Conservation (phyloP, 2,797 vertebrate genomes). For the Myotis pilosus region DNA sequence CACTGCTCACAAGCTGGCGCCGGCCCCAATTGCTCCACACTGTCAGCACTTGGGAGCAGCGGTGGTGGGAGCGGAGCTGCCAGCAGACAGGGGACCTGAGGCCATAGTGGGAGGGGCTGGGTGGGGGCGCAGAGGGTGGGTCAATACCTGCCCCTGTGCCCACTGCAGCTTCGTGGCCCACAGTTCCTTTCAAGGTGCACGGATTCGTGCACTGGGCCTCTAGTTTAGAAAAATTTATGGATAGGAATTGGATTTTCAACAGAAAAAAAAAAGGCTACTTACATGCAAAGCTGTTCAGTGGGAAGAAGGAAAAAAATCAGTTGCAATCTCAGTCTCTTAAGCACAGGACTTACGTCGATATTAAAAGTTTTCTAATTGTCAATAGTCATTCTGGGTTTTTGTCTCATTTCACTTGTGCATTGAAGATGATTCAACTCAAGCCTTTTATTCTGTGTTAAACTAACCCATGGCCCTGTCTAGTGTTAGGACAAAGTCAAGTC, state of each 20-base stretch:
- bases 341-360: neutral
- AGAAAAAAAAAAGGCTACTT: constrained; percentile 2
- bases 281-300: neutral
- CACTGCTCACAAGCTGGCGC: no score
- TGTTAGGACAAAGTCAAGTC: constrained; percentile 63
- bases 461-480: neutral
- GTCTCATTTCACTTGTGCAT: constrained; percentile 44
- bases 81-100: no score
- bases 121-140: no score
- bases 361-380: constrained; percentile 66
- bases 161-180: no score
- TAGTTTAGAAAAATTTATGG: constrained; percentile 24
- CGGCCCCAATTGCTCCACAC: no score
- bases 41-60: no score
- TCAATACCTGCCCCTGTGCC: no score
- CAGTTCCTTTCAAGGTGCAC: no score
- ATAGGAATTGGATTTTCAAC: constrained; percentile 36
- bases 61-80: no score
- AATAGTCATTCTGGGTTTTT: constrained; percentile 10
- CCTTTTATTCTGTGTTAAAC: constrained; percentile 54
- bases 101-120: no score
- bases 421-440: constrained; percentile 48
- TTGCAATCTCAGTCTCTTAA: neutral
- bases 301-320: neutral
- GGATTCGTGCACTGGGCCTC: no score